These are phyloP conservation scores for Caenorhabditis afra DNA, from an alignment of 2,888 invertebrate species.

Conservation along the genomic window DNA sequence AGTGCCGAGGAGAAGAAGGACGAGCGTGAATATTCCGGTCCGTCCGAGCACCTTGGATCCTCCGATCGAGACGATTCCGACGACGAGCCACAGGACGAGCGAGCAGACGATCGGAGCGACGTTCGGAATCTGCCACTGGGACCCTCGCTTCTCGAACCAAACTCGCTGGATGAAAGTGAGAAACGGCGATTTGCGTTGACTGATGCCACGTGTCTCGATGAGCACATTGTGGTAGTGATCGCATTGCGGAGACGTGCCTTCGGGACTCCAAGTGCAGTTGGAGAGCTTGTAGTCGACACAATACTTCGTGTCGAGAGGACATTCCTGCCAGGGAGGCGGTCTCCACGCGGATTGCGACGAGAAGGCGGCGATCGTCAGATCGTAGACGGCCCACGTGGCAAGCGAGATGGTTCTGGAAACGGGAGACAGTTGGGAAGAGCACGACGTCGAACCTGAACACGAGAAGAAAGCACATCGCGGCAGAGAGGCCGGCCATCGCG, in stretches of 20 bases:
- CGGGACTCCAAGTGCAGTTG: slow-evolving; percentile 22
- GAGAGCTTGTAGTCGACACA: slow-evolving; percentile 35
- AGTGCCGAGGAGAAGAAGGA: slow-evolving; percentile 11
- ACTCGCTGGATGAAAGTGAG: slow-evolving; percentile 34
- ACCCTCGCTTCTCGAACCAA: slow-evolving; percentile 5
- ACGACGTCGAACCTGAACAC: slow-evolving; percentile 43
- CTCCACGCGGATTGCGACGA: slow-evolving; percentile 24
- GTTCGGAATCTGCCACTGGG: no score
- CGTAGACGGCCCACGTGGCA: slow-evolving; percentile 44
- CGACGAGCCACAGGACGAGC: slow-evolving; percentile 23
- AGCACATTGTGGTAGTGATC: slow-evolving; percentile 19
- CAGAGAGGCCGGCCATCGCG: slow-evolving; percentile 55
- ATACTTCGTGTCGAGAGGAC: not conserved
- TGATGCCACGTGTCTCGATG: slow-evolving; percentile 23
- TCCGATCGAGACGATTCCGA: slow-evolving; percentile 47
- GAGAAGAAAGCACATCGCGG: slow-evolving; percentile 55
- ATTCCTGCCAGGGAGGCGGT: slow-evolving; percentile 17
- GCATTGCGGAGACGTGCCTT: slow-evolving; percentile 10
- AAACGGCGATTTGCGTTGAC: slow-evolving; percentile 40
- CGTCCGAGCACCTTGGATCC: slow-evolving; percentile 47
- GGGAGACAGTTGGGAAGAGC: no score
- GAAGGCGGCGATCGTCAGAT: slow-evolving; percentile 24
- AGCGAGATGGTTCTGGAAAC: slow-evolving; percentile 28
- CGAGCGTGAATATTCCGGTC: slow-evolving; percentile 27
- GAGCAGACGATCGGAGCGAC: not conserved